Evolutionary conservation across 2,888 invertebrate genomes (phyloP).

Genomic region (Trachelus tabidus): DNA sequence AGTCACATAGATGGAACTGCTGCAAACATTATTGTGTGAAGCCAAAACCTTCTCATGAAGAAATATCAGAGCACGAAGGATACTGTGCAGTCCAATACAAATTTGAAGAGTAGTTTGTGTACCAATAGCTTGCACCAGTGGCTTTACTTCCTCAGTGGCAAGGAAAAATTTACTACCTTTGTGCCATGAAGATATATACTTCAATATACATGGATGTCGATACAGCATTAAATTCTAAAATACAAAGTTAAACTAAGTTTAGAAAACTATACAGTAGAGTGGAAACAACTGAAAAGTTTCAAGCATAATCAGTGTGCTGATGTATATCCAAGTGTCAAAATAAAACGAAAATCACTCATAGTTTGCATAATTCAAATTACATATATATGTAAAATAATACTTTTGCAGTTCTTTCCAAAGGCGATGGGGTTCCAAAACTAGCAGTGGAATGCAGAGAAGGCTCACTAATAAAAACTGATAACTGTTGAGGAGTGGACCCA

Average conservation of each 20-base stretch:
- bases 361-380: slow-evolving; percentile 1
- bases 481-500: slow-evolving; percentile 71
- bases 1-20: slow-evolving; percentile 83
- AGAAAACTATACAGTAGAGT: not conserved
- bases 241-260: slow-evolving; percentile 22
- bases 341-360: slow-evolving; percentile 10
- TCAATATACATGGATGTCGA: slow-evolving; percentile 87
- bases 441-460: slow-evolving; percentile 68
- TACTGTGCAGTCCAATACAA: slow-evolving; percentile 84
- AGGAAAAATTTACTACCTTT: slow-evolving; percentile 80
- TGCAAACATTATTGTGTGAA: slow-evolving; percentile 87
- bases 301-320: not conserved
- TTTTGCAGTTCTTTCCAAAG: slow-evolving; percentile 82
- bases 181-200: slow-evolving; percentile 84
- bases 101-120: slow-evolving; percentile 82
- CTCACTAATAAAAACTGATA: slow-evolving; percentile 83
- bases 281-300: not conserved
- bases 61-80: slow-evolving; percentile 84
- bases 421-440: slow-evolving; percentile 68
- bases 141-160: slow-evolving; percentile 85
- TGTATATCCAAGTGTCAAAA: not conserved
- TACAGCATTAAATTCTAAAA: slow-evolving; percentile 86
- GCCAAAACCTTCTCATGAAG: slow-evolving; percentile 83
- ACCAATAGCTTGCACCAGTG: slow-evolving; percentile 75
- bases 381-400: slow-evolving; percentile 63